These are phyloP conservation scores for Pocillopora damicornis DNA, from an alignment of 64 coral and sea anemone genomes.

Conservation along the genomic window DNA sequence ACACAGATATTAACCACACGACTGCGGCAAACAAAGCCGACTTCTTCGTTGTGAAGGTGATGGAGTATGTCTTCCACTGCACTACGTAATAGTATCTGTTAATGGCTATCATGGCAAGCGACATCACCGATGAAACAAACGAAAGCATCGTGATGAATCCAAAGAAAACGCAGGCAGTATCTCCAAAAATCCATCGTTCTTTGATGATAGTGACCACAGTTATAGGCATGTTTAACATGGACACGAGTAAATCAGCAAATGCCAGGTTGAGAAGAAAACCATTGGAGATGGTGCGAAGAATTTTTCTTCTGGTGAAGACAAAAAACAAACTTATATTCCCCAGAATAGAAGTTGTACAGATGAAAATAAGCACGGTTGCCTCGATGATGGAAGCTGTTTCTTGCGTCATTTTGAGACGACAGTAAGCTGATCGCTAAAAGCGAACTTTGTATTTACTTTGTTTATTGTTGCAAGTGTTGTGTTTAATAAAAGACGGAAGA, in stretches of 20 bases:
- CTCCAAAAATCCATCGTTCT: slow-evolving; percentile 66
- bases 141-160: slow-evolving; percentile 82
- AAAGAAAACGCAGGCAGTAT: slow-evolving; percentile 35
- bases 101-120: slow-evolving; percentile 77
- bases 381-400: slow-evolving; percentile 8
- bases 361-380: slow-evolving; percentile 38
- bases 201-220: slow-evolving; percentile 62
- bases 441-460: background rate
- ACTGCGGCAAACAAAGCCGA: slow-evolving; percentile 30
- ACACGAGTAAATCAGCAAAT: slow-evolving; percentile 78
- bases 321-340: slow-evolving; percentile 74
- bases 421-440: background rate
- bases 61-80: slow-evolving; percentile 67
- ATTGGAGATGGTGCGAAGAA: slow-evolving; percentile 61
- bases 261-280: slow-evolving; percentile 84
- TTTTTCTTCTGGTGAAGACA: slow-evolving; percentile 43
- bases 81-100: slow-evolving; percentile 82
- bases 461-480: background rate
- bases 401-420: slow-evolving; percentile 6
- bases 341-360: slow-evolving; percentile 50
- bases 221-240: slow-evolving; percentile 85
- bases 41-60: slow-evolving; percentile 34
- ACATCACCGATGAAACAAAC: slow-evolving; percentile 88
- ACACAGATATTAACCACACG: slow-evolving; percentile 58
- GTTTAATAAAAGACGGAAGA: background rate